Base-by-base conservation (phyloP, 2,797 vertebrate genomes). In the Alcedo quadribrachys region DNA sequence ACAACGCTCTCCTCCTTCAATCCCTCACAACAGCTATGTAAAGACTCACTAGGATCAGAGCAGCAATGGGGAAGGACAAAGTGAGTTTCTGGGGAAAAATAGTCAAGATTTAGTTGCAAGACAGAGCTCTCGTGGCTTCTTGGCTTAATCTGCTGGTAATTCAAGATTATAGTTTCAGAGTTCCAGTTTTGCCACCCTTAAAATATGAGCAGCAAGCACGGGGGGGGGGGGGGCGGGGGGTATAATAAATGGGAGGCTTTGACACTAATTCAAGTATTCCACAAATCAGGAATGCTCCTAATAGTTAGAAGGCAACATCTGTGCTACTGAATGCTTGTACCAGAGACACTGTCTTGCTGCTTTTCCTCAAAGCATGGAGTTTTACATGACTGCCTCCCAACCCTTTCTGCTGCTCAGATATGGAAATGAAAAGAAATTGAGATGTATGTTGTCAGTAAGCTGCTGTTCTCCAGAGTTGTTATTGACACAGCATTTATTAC, bases 141-240 rank as follows among this genome's bases (percentile, higher is more conserved):
- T 68, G 45, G 6, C 6, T 58, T 70, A 32, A 75, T 43, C 15
- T 68, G 50, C 2, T 22, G 30, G 6, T 28, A 70, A 50, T 77
- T 54, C 62, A 46, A 70, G 20, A 70, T 63, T 50, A 37, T 1
- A 5, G 7, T 5, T 76, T 40, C 18, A 62, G 15, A 54, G 32
- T 28, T 80, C 54, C 65, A 63, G 2, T 82, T 81, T 74, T 92
- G 33, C 16, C 11, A 48, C 14, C 12, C 27, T n/a, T 82, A 11
- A 67, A 77, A 55, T 2, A 45, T 2, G 17, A 57, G 9, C 32
- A 54, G 30, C 27, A 35, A 62, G 13, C 1, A 0, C 15, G 32
- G 32, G 32, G 32, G 32, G 32, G 32, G 32, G 32, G 1, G 1
- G 32, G 32, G 32, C 6, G 1, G 1, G 8, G 48, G 30, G 25